A percentile compares a stretch with the other conserved stretches of the same genome.
Evolutionary conservation across 2,797 vertebrate species (phyloP).

Genomic region (Pterois miles): DNA sequence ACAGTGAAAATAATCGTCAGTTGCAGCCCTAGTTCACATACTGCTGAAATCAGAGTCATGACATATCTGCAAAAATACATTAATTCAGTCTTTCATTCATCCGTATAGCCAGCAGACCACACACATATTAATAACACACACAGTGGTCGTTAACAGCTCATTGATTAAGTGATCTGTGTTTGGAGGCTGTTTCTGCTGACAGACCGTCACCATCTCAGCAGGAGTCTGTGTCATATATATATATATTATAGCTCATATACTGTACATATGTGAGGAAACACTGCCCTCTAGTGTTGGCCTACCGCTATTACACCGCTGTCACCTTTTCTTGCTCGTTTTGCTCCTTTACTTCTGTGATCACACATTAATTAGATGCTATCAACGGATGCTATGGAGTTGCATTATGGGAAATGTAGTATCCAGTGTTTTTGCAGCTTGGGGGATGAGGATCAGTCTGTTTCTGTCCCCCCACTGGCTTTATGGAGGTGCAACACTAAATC

Average conservation of each 20-base stretch:
- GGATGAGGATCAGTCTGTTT: too few relatives aligned
- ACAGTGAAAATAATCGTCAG: too few relatives aligned
- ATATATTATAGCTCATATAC: too few relatives aligned
- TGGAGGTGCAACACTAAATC: not conserved
- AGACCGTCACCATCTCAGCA: not conserved
- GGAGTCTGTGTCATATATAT: too few relatives aligned
- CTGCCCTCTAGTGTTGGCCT: constrained; percentile 34
- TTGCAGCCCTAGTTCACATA: too few relatives aligned
- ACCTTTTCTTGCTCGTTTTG: not conserved
- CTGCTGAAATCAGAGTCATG: not conserved
- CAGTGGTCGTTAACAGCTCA: not conserved
- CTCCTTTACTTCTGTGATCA: not conserved
- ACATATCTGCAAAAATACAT: not conserved
- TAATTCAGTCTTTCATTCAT: not conserved
- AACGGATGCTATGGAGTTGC: not conserved
- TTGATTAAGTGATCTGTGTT: not conserved
- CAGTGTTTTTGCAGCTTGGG: not conserved
- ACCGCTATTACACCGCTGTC: not conserved
- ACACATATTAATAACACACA: not conserved
- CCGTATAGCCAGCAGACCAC: not conserved
- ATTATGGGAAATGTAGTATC: constrained; percentile 4
- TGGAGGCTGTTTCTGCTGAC: not conserved
- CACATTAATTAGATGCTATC: not conserved
- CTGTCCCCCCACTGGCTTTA: not conserved
- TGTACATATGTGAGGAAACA: not conserved